Percentiles rank a stretch among this genome's conserved stretches.
Conservation (phyloP, 1,140 invertebrate genomes). For the Dendrolimus punctatus region DNA sequence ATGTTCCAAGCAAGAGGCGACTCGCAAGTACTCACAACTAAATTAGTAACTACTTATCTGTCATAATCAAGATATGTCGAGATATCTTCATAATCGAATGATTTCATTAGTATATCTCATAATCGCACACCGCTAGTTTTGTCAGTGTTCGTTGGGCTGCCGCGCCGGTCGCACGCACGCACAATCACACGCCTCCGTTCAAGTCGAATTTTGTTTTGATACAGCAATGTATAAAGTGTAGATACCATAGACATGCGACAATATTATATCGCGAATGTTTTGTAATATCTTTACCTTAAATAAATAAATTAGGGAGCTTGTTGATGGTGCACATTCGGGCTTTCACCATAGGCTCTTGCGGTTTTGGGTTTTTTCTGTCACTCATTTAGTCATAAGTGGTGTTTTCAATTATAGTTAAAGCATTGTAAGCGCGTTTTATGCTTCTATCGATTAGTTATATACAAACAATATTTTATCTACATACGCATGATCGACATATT, state of each 20-base stretch:
- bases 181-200: conserved; percentile 9
- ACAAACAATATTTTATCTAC: conserved; percentile 13
- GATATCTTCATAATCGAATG: too few species aligned
- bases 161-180: conserved; percentile 2
- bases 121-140: too few species aligned
- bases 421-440: conserved; percentile 19
- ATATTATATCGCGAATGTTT: conserved; percentile 33
- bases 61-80: too few species aligned
- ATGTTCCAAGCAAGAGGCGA: too few species aligned
- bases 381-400: conserved; percentile 15
- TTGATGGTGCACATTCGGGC: conserved; percentile 33
- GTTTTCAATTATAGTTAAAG: conserved; percentile 24
- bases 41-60: too few species aligned
- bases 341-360: conserved; percentile 19
- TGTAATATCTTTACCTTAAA: conserved; percentile 16
- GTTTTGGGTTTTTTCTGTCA: conserved; percentile 12
- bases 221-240: conserved; percentile 45
- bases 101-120: too few species aligned
- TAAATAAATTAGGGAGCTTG: conserved; percentile 37
- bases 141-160: neutral
- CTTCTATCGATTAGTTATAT: conserved; percentile 20
- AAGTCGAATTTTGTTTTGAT: conserved; percentile 25
- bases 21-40: too few species aligned
- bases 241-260: conserved; percentile 37
- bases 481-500: conserved; percentile 14